Percentiles rank a stretch among this genome's conserved stretches.
phyloP scores from a whole-genome alignment of 2,888 invertebrate species.

The Colostygia pectinataria region DNA sequence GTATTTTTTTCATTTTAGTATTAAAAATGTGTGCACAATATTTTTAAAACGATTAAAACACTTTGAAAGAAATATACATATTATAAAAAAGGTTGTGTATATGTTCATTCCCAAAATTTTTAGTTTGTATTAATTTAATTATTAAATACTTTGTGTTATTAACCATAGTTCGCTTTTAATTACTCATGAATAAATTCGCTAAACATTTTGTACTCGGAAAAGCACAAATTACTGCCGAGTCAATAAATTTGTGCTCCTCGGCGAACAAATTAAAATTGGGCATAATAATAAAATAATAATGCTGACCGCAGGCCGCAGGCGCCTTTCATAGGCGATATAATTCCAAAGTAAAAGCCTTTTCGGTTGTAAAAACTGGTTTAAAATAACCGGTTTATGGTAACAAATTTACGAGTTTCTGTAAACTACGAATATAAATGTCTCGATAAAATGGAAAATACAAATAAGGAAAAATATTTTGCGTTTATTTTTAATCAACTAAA shows the following conservation, averaged over 20 bases:
- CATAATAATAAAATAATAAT: constrained; percentile 21
- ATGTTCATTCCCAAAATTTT: too few species aligned
- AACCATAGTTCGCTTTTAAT: neutral
- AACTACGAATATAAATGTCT: neutral
- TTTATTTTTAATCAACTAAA: too few species aligned
- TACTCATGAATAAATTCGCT: neutral
- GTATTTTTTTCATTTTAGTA: too few species aligned
- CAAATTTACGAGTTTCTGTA: constrained; percentile 4
- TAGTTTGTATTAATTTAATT: too few species aligned
- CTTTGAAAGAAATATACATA: too few species aligned
- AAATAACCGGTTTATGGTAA: constrained; percentile 16
- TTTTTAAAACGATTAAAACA: too few species aligned
- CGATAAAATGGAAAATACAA: neutral
- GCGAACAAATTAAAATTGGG: constrained; percentile 8
- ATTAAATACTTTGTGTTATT: too few species aligned
- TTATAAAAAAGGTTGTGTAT: too few species aligned
- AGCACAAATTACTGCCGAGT: constrained; percentile 20
- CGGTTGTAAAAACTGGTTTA: constrained; percentile 10
- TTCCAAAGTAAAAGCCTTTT: constrained; percentile 18
- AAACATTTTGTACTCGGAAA: constrained; percentile 1
- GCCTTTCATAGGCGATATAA: constrained; percentile 18
- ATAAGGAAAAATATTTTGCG: too few species aligned
- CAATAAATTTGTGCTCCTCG: constrained; percentile 9
- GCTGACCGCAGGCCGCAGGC: constrained; percentile 22
- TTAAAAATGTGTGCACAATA: too few species aligned